A percentile compares a stretch with the other conserved stretches of the same genome.
phyloP scores from a whole-genome alignment of 2,797 vertebrate genomes.

The Galagoides demidoff region DNA sequence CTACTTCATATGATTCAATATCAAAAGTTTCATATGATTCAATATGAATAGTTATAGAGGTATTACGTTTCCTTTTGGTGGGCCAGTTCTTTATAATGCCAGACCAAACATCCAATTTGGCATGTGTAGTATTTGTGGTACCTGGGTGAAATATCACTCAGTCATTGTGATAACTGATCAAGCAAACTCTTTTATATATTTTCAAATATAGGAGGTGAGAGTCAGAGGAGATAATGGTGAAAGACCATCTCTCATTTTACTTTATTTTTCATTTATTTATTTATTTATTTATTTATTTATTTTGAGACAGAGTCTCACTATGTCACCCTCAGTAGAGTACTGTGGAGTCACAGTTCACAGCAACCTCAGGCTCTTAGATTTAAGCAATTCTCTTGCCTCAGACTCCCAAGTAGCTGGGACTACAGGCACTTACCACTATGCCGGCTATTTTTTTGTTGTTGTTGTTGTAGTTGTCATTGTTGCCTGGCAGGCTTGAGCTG shows the following conservation, averaged over 20 bases:
- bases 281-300: too few species aligned
- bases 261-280: too few species aligned
- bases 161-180: not conserved
- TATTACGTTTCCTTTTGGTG: not conserved
- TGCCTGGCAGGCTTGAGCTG: too few species aligned
- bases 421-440: too few species aligned
- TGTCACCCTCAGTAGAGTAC: too few species aligned
- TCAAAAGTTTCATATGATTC: not conserved
- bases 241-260: not conserved
- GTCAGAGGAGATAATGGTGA: not conserved
- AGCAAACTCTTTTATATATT: not conserved
- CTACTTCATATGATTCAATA: not conserved
- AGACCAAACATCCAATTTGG: not conserved
- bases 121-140: not conserved
- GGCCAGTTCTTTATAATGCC: not conserved
- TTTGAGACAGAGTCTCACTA: too few species aligned
- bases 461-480: too few species aligned
- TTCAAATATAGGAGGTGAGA: not conserved
- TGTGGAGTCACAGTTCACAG: too few species aligned
- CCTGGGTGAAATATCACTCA: not conserved
- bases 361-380: too few species aligned
- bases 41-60: not conserved
- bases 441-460: too few species aligned
- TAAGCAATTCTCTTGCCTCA: too few species aligned
- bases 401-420: too few species aligned